phyloP scores from a whole-genome alignment of 1,140 invertebrate genomes.

The Zaprionus kolodkinae region DNA sequence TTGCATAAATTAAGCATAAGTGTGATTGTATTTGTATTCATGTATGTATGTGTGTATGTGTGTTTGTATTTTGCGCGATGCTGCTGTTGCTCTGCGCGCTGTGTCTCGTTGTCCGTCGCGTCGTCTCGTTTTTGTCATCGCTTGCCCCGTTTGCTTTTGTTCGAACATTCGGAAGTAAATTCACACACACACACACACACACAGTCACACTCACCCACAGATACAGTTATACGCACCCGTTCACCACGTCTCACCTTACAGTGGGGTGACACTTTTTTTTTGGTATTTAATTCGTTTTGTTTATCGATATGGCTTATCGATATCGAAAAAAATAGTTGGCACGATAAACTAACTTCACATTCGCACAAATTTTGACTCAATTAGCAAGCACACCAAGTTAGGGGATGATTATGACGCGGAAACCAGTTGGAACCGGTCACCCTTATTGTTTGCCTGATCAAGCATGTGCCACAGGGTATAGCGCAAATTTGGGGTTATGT shows the following conservation, averaged over 20 bases:
- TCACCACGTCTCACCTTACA: slow-evolving; percentile 3
- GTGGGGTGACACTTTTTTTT: slow-evolving; percentile 59
- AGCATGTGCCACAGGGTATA: not conserved
- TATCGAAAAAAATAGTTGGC: slow-evolving; percentile 10
- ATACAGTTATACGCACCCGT: slow-evolving; percentile 31
- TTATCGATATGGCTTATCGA: slow-evolving; percentile 29
- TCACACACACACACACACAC: slow-evolving; percentile 26
- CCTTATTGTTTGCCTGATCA: slow-evolving; percentile 12
- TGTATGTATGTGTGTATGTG: slow-evolving; percentile 11
- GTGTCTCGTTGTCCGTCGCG: slow-evolving; percentile 16
- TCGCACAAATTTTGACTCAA: slow-evolving; percentile 12
- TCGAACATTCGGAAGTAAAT: slow-evolving; percentile 61
- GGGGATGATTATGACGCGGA: not conserved
- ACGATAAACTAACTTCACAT: slow-evolving; percentile 4
- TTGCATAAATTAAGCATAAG: slow-evolving; percentile 83
- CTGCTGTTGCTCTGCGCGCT: slow-evolving; percentile 22
- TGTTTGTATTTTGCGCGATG: slow-evolving; percentile 28
- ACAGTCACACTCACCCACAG: slow-evolving; percentile 17
- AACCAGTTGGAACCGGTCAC: slow-evolving; percentile 9
- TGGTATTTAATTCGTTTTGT: slow-evolving; percentile 1
- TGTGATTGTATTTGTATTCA: slow-evolving; percentile 64
- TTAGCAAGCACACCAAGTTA: slow-evolving; percentile 7
- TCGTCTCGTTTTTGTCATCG: slow-evolving; percentile 54
- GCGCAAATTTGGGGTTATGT: not conserved
- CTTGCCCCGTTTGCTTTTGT: slow-evolving; percentile 60